Evolutionary conservation across 2,797 vertebrate genomes (phyloP).

Genomic region (Spondyliosoma cantharus): DNA sequence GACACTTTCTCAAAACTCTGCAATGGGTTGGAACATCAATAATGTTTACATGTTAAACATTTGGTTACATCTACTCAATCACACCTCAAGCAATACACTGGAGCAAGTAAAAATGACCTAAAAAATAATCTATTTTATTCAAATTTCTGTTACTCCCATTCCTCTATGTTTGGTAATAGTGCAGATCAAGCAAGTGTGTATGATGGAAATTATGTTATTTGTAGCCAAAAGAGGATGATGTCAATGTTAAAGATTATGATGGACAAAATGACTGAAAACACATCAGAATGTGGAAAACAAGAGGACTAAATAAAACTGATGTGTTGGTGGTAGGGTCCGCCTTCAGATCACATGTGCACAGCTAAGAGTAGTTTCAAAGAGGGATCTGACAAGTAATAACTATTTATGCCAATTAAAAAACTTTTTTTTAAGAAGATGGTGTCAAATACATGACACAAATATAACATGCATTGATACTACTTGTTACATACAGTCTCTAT

Average conservation of each 20-base stretch:
- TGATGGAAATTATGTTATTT: slow-evolving; percentile 11
- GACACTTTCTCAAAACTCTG: neutral
- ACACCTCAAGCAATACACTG: neutral
- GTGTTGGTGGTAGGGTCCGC: slow-evolving; percentile 10
- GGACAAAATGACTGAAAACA: slow-evolving; percentile 15
- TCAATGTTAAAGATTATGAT: neutral
- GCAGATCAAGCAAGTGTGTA: slow-evolving; percentile 23
- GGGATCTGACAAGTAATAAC: neutral
- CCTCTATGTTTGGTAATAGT: neutral
- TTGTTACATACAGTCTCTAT: neutral
- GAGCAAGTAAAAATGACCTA: neutral
- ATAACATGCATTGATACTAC: slow-evolving; percentile 6
- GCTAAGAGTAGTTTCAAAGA: neutral
- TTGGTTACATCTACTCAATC: neutral
- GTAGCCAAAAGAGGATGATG: slow-evolving; percentile 16
- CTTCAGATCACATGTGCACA: neutral
- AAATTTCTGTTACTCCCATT: neutral
- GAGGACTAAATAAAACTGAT: slow-evolving; percentile 30
- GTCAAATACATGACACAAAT: slow-evolving; percentile 16
- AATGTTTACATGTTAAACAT: neutral
- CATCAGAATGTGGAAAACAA: neutral
- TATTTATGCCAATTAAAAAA: neutral
- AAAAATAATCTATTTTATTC: no score
- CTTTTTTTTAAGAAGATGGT: neutral
- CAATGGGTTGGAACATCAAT: neutral